Percentiles rank a stretch among this genome's conserved stretches.
phyloP scores from a whole-genome alignment of 2,113 vertebrate species.

The Tonatia bakeri region DNA sequence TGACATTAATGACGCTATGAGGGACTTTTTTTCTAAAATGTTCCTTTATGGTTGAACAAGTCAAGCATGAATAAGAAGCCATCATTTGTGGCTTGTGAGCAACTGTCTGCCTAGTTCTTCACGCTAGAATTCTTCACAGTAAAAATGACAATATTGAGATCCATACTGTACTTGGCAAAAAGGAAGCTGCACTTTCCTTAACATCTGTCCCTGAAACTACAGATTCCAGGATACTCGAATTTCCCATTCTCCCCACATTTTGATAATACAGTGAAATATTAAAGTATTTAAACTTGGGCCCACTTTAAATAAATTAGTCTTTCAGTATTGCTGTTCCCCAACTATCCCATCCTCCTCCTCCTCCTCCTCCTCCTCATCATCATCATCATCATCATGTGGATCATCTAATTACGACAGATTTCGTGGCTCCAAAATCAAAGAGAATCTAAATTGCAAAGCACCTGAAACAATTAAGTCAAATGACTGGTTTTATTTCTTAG shows the following conservation, averaged over 20 bases:
- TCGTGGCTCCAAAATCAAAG: neutral
- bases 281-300: neutral
- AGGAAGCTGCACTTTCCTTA: neutral
- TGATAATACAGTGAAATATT: neutral
- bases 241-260: neutral
- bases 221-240: neutral
- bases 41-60: neutral
- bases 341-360: neutral
- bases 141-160: slow-evolving; percentile 15
- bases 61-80: slow-evolving; percentile 23
- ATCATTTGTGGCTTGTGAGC: neutral
- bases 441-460: neutral
- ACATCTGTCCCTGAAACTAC: neutral
- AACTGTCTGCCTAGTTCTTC: slow-evolving; percentile 19
- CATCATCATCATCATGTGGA: neutral
- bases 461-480: neutral
- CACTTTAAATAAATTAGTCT: neutral
- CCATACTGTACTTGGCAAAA: neutral
- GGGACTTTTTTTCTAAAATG: slow-evolving; percentile 30
- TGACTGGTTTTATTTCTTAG: neutral
- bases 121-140: slow-evolving; percentile 11
- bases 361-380: neutral
- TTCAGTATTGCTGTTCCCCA: neutral
- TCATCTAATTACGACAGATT: neutral
- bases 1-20: slow-evolving; percentile 38